Conservation (phyloP, 2,888 invertebrate species). For the Elysia crispata region DNA sequence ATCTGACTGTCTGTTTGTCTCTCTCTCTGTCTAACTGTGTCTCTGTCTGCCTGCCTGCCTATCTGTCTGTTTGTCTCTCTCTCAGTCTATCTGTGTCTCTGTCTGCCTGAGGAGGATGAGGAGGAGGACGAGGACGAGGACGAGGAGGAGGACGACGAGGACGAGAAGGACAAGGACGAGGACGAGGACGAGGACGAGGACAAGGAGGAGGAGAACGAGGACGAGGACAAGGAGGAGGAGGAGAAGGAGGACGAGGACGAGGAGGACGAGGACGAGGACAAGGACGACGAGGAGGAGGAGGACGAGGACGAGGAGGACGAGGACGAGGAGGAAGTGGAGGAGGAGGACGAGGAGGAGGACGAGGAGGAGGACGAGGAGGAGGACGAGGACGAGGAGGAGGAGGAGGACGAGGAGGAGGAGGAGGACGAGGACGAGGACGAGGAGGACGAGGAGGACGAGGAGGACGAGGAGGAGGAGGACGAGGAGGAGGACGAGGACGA, state of each 20-base stretch:
- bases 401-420: not conserved
- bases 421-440: not conserved
- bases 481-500: not conserved
- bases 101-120: not conserved
- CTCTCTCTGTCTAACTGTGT: too few species aligned
- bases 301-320: conserved; percentile 6
- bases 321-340: too few species aligned
- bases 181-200: not conserved
- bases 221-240: not conserved
- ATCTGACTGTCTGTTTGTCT: too few species aligned
- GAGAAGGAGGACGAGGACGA: too few species aligned
- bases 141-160: too few species aligned
- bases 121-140: conserved; percentile 1
- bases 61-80: too few species aligned
- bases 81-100: too few species aligned
- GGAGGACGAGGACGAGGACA: too few species aligned
- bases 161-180: too few species aligned
- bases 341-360: not conserved
- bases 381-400: not conserved
- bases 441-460: not conserved
- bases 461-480: not conserved
- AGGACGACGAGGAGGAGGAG: conserved; percentile 11
- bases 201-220: conserved; percentile 6
- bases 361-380: not conserved
- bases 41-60: too few species aligned